Evolutionary conservation across 2,797 vertebrate genomes (phyloP).

Genomic region (Eurystomus glaucurus): DNA sequence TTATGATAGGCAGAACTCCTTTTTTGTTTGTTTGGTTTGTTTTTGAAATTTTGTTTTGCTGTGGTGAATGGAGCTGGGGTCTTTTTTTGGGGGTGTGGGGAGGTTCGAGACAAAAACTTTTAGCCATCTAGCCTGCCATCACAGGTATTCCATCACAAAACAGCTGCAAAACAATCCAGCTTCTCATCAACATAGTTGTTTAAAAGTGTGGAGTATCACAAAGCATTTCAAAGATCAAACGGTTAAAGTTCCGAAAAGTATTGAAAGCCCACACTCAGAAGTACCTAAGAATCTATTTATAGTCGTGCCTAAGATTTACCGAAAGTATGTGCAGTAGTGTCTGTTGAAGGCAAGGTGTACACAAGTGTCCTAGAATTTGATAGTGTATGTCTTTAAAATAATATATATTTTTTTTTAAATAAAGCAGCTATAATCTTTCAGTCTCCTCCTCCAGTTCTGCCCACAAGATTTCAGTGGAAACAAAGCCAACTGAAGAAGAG

Average conservation of each 20-base stretch:
- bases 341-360: background rate
- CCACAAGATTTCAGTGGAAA: background rate
- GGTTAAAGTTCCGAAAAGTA: background rate
- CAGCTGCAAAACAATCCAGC: background rate
- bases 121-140: background rate
- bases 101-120: background rate
- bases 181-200: background rate
- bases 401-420: background rate
- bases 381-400: background rate
- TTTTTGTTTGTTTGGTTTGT: background rate
- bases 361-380: background rate
- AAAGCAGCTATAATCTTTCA: background rate
- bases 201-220: background rate
- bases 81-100: background rate
- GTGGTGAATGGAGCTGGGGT: background rate
- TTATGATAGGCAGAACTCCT: background rate
- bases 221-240: background rate
- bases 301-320: background rate
- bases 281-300: background rate
- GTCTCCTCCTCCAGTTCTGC: background rate
- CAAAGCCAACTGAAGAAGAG: background rate
- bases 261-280: background rate
- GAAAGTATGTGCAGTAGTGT: background rate
- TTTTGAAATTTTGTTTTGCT: background rate
- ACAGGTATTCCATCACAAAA: background rate